Conservation (phyloP, 2,113 vertebrate genomes). For the Pyxicephalus adspersus region DNA sequence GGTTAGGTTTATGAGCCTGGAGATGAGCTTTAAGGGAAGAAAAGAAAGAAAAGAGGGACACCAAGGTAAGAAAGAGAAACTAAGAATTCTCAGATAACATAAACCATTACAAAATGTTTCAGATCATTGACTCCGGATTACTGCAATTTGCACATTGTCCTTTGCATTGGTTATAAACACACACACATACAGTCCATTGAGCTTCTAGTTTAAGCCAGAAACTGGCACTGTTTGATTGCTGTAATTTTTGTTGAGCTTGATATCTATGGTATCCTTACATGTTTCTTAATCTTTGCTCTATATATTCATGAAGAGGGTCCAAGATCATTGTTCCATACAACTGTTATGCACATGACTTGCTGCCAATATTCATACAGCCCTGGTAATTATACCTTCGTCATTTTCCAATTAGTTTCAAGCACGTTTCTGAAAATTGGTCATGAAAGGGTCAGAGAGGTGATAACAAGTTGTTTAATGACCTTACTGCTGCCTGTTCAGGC, state of each 20-base stretch:
- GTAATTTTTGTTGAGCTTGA: neutral
- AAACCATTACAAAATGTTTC: no score
- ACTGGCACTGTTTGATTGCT: no score
- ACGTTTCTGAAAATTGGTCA: slow-evolving; percentile 71
- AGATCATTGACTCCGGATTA: no score
- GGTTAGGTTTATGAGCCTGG: no score
- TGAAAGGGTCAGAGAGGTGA: slow-evolving; percentile 86
- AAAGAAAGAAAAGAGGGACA: no score
- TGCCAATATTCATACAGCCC: slow-evolving; percentile 53
- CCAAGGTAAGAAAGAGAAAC: no score
- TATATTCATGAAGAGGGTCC: neutral
- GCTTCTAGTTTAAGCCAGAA: no score
- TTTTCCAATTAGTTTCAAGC: slow-evolving; percentile 57
- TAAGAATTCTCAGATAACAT: no score
- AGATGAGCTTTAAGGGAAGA: no score
- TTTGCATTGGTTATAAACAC: no score
- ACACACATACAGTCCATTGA: no score
- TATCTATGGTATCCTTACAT: neutral
- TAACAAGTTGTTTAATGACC: slow-evolving; percentile 93
- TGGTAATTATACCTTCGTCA: slow-evolving; percentile 50
- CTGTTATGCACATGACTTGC: slow-evolving; percentile 37
- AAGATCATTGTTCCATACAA: slow-evolving; percentile 25
- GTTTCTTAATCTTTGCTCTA: neutral
- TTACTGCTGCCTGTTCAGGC: slow-evolving; percentile 85
- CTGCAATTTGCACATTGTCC: no score